These are phyloP conservation scores for Drosophila funebris DNA, from an alignment of 1,140 invertebrate genomes.

Conservation along the genomic window DNA sequence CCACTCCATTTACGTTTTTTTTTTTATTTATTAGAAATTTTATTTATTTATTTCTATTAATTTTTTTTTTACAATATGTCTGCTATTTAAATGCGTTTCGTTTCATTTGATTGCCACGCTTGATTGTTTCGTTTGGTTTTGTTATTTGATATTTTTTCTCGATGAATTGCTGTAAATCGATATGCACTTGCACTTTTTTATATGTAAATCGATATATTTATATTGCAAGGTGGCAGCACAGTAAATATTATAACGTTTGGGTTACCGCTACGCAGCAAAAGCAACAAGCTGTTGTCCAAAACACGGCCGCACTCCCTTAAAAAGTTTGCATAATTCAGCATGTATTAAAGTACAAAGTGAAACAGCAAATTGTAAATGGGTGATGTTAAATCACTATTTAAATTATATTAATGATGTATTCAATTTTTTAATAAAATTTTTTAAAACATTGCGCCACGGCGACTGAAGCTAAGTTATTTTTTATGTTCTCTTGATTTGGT, in stretches of 20 bases:
- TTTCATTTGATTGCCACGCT: slow-evolving; percentile 62
- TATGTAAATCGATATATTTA: slow-evolving; percentile 26
- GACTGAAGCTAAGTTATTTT: too few species aligned
- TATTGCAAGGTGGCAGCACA: background rate
- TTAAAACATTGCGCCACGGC: too few species aligned
- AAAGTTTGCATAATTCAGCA: too few species aligned
- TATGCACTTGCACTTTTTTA: slow-evolving; percentile 13
- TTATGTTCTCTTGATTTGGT: too few species aligned
- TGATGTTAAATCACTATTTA: too few species aligned
- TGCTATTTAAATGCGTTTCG: slow-evolving; percentile 56
- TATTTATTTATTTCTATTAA: slow-evolving; percentile 1
- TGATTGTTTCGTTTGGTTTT: slow-evolving; percentile 50
- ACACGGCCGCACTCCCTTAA: too few species aligned
- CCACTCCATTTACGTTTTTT: background rate
- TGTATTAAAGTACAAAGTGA: too few species aligned
- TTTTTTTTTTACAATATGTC: slow-evolving; percentile 23
- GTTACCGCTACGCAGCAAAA: slow-evolving; percentile 10
- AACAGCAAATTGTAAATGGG: too few species aligned
- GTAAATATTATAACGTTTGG: background rate
- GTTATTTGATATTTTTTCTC: slow-evolving; percentile 45
- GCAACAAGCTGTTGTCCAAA: slow-evolving; percentile 26
- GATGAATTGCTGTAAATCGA: slow-evolving; percentile 33
- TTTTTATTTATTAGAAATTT: slow-evolving; percentile 1
- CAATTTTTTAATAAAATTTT: too few species aligned
- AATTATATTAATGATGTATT: too few species aligned